Conservation (phyloP, 2,113 vertebrate genomes). For the Prietella phreatophila region DNA sequence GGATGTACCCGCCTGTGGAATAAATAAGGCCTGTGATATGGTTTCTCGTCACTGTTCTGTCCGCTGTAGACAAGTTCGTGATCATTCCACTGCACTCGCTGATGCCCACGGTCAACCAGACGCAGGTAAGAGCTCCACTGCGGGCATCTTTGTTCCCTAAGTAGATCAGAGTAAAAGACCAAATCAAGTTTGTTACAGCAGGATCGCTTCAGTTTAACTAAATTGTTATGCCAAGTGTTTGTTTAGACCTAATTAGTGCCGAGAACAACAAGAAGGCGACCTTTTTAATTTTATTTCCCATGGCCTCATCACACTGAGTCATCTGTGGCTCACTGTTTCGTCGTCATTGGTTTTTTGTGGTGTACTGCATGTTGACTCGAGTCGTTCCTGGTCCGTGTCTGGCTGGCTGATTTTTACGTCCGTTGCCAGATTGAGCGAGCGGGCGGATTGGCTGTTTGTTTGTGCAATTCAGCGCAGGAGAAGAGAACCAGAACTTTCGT, state of each 20-base stretch:
- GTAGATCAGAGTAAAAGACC: neutral
- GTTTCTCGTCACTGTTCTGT: neutral
- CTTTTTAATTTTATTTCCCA: neutral
- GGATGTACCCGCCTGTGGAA: neutral
- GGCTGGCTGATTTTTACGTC: neutral
- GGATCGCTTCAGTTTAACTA: neutral
- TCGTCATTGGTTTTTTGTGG: neutral
- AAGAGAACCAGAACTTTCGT: neutral
- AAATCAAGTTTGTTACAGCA: neutral
- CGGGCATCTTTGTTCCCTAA: neutral
- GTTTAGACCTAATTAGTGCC: neutral
- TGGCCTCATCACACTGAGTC: neutral
- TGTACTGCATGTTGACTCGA: neutral
- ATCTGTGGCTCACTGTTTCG: neutral
- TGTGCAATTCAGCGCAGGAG: neutral
- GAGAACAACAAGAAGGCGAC: neutral
- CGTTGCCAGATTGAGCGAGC: neutral
- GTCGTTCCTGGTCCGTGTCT: neutral
- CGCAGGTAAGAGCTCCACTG: constrained; percentile 77
- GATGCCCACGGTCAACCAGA: constrained; percentile 98
- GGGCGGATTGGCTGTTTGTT: neutral
- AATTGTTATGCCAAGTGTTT: neutral
- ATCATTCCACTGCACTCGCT: constrained; percentile 97
- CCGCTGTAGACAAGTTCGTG: constrained; percentile 84
- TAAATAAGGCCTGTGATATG: neutral